Evolutionary conservation across 2,888 invertebrate species (phyloP).

Genomic region (Heteromurus nitidus): DNA sequence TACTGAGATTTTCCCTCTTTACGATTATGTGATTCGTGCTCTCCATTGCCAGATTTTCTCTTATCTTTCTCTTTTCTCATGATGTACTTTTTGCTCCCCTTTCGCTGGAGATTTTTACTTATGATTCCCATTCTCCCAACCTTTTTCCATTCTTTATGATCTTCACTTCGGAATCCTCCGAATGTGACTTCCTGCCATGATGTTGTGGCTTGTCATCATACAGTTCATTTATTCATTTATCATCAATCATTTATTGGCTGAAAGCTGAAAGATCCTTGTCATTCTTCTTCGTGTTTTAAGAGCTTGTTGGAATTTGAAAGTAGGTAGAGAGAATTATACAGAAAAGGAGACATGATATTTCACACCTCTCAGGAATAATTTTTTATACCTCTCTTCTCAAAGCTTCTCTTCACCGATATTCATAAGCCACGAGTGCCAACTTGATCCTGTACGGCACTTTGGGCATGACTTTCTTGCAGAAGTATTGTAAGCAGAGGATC

Average conservation of each 20-base stretch:
- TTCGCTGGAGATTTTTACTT: not conserved
- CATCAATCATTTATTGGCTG: too few species aligned
- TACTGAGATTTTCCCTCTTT: too few species aligned
- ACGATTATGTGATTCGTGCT: too few species aligned
- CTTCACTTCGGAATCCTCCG: too few species aligned
- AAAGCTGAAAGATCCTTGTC: not conserved
- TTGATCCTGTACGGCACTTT: conserved; percentile 44
- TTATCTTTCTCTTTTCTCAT: not conserved
- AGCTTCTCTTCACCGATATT: conserved; percentile 33
- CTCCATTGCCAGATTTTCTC: too few species aligned
- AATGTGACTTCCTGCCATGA: too few species aligned
- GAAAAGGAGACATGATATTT: not conserved
- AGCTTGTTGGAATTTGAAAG: conserved; percentile 12
- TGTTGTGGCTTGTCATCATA: not conserved
- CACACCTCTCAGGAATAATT: not conserved
- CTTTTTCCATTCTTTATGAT: too few species aligned
- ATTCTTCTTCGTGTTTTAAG: conserved; percentile 8
- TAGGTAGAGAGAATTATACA: too few species aligned
- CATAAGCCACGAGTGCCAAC: conserved; percentile 12
- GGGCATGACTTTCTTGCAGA: conserved; percentile 29
- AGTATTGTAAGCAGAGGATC: conserved; percentile 18
- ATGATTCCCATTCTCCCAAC: not conserved
- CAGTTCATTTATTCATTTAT: conserved; percentile 14
- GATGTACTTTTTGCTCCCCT: not conserved
- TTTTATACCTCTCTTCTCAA: conserved; percentile 32